These are phyloP conservation scores for Ciconia stormi DNA, from an alignment of 2,113 vertebrate species.

Conservation along the genomic window DNA sequence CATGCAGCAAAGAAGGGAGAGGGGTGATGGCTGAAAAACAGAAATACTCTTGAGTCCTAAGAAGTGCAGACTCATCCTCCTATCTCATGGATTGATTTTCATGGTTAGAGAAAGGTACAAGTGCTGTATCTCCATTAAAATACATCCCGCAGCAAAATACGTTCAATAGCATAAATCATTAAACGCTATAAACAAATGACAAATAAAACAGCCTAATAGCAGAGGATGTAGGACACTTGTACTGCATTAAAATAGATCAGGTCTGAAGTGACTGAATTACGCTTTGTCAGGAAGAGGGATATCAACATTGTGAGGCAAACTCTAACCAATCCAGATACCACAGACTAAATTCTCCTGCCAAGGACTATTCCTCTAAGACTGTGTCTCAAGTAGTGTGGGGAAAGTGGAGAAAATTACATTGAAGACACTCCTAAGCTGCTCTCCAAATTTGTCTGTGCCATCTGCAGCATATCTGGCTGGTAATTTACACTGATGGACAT, in stretches of 20 bases:
- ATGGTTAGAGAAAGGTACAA: not conserved
- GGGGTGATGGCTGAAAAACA: not conserved
- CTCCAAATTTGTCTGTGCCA: not conserved
- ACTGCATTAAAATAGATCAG: slow-evolving; percentile 15
- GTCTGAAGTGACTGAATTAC: not conserved
- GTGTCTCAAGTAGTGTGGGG: not conserved
- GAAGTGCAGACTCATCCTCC: slow-evolving; percentile 15
- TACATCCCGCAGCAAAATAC: not conserved
- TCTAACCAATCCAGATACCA: not conserved
- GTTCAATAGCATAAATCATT: slow-evolving; percentile 38
- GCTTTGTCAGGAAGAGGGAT: not conserved
- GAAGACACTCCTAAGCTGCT: not conserved
- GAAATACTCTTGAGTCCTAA: not conserved
- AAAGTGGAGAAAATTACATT: not conserved
- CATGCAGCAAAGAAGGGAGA: not conserved
- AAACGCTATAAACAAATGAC: not conserved
- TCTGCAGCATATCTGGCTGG: not conserved
- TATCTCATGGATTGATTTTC: not conserved
- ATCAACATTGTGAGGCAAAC: not conserved
- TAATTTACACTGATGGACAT: not conserved
- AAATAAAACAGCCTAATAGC: slow-evolving; percentile 27
- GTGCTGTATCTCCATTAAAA: not conserved
- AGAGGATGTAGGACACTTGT: not conserved
- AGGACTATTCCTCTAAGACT: not conserved
- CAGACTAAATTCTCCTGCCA: not conserved